A percentile compares a stretch with the other conserved stretches of the same genome.
Conservation (phyloP, 2,113 vertebrate species). For the Coryphaenoides rupestris region DNA sequence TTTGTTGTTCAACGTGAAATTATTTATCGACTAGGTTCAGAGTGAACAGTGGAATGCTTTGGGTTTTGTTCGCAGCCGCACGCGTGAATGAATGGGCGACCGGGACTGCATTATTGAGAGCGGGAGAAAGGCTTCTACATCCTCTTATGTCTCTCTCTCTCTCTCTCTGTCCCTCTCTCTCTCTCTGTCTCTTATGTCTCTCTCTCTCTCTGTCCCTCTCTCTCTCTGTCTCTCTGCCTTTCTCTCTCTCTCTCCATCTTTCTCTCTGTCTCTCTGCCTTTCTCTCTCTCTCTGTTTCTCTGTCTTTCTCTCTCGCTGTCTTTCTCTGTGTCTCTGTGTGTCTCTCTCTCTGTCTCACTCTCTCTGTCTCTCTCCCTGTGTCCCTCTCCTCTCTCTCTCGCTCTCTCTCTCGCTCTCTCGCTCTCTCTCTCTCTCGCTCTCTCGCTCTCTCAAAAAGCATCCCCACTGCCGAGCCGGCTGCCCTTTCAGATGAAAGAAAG, state of each 20-base stretch:
- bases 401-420: no score
- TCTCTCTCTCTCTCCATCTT: no score
- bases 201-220: no score
- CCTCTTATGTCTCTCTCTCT: neutral
- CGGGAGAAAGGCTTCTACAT: conserved; percentile 10
- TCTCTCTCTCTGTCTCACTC: neutral
- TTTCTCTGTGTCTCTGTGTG: no score
- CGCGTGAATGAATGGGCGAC: neutral
- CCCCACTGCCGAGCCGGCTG: neutral
- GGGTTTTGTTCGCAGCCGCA: neutral
- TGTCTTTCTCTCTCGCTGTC: neutral
- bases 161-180: neutral
- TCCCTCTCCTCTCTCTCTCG: no score
- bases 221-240: neutral
- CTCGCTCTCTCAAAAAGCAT: neutral
- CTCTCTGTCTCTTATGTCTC: neutral
- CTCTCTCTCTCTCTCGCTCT: no score
- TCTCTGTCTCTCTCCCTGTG: neutral
- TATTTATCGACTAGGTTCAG: no score
- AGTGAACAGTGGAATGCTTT: no score
- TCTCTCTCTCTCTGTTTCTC: neutral
- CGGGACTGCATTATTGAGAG: neutral
- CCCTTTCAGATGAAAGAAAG: conserved; percentile 17
- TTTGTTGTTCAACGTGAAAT: no score
- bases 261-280: no score